Base-by-base conservation (phyloP, 2,888 invertebrate species). In the Falcaria lacertinaria region DNA sequence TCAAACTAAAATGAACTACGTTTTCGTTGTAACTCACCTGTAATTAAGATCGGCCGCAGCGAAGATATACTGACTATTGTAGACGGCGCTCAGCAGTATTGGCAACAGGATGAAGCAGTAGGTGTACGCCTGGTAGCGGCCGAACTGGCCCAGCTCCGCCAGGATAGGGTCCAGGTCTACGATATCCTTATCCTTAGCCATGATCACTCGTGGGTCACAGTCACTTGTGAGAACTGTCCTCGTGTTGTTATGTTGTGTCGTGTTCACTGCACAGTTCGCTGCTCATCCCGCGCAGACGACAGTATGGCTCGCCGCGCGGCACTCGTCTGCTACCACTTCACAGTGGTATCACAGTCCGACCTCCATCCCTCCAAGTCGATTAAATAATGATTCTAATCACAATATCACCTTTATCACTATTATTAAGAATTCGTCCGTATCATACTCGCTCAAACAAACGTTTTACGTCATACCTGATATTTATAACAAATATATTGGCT, bases 61-160 rank as follows among this genome's bases (percentile, higher is more conserved):
- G 60, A 91, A 91, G 19, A 90, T 78, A 52, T 88, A 91, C 51
- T 88, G 85, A n/a, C 85, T 70, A 44, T 85, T 87, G 54, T 87
- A 84, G 7, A 85, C 57, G 3, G 90, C 87, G 35, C 81, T 78
- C 53, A 90, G 78, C 37, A 90, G 50, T 5, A 90, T 72, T 1
- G 90, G 84, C 22, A 90, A n/a, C 34, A 82, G 66, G 15, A 91
- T 75, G 39, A 88, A 66, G 8, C 65, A 44, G 58, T 82, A 91
- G 44, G 80, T 82, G 33, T 64, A 54, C 17, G 75, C 52, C 68
- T 90, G 90, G 61, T 80, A 90, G 40, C 74, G 73, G 3, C 90
- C 89, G 57, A 84, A 90, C 43, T 76, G 72, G 6, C 90, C 90
- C 48, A 89, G 50, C 59, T 85, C 74, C 1, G 47, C 57, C 46